phyloP scores from a whole-genome alignment of 2,888 invertebrate genomes.

The Elysia crispata region DNA sequence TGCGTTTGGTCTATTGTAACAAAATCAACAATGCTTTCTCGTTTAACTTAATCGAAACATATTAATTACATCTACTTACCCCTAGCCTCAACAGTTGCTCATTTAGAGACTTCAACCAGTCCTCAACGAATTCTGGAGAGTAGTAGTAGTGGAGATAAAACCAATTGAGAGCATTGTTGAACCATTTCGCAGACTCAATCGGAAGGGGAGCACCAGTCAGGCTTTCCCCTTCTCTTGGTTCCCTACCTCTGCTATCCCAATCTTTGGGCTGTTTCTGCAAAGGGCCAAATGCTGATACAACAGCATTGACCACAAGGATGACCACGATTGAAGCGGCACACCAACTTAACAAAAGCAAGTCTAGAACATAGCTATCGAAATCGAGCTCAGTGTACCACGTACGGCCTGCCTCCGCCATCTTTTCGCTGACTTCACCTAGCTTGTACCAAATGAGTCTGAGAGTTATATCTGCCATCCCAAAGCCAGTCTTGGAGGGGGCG shows the following conservation, averaged over 20 bases:
- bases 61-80: slow-evolving; percentile 71
- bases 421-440: slow-evolving; percentile 73
- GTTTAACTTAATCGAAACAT: too few relatives aligned
- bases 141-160: slow-evolving; percentile 72
- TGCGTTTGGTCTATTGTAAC: too few relatives aligned
- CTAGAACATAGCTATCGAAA: slow-evolving; percentile 74
- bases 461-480: slow-evolving; percentile 76
- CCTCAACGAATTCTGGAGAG: slow-evolving; percentile 73
- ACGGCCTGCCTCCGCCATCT: slow-evolving; percentile 72
- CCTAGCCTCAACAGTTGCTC: slow-evolving; percentile 77
- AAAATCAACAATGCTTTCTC: too few relatives aligned
- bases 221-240: slow-evolving; percentile 54
- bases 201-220: slow-evolving; percentile 47
- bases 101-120: slow-evolving; percentile 77
- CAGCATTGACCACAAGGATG: slow-evolving; percentile 68
- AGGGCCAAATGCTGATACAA: slow-evolving; percentile 71
- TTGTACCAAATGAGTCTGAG: slow-evolving; percentile 75
- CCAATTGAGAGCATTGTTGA: slow-evolving; percentile 75
- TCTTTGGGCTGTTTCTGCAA: slow-evolving; percentile 65
- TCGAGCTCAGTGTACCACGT: slow-evolving; percentile 70
- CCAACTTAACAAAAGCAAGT: slow-evolving; percentile 74
- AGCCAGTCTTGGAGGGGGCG: slow-evolving; percentile 66
- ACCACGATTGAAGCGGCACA: slow-evolving; percentile 69
- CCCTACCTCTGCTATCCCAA: slow-evolving; percentile 51
- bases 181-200: slow-evolving; percentile 72